These are phyloP conservation scores for Lytechinus variegatus DNA, from an alignment of 35 echinoderm and acorn worm genomes.

Conservation along the genomic window DNA sequence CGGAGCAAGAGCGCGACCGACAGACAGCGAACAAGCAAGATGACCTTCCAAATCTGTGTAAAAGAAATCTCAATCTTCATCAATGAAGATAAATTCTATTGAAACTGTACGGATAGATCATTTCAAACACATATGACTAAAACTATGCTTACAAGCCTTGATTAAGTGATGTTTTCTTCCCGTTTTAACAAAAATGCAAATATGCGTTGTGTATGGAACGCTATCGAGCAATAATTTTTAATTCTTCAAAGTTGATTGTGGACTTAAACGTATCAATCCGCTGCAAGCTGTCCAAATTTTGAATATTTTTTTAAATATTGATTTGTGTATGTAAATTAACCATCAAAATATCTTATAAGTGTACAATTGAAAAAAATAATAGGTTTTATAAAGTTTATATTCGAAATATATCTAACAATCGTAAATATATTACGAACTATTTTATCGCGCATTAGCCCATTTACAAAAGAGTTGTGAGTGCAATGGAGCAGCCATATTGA, in stretches of 20 bases:
- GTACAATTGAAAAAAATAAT: background rate
- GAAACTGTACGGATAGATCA: background rate
- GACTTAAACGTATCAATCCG: background rate
- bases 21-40: too few relatives aligned
- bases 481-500: slow-evolving; percentile 47
- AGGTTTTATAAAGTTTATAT: background rate
- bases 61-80: too few relatives aligned
- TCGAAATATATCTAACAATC: background rate
- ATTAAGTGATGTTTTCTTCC: background rate
- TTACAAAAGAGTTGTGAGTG: slow-evolving; percentile 17
- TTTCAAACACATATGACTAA: background rate
- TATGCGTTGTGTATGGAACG: background rate
- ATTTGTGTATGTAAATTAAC: background rate
- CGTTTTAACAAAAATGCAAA: background rate
- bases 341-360: background rate
- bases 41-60: too few relatives aligned
- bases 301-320: background rate
- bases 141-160: background rate
- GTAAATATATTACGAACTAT: slow-evolving; percentile 22
- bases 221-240: background rate
- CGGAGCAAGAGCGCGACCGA: too few relatives aligned
- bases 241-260: background rate
- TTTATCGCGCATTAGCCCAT: slow-evolving; percentile 38
- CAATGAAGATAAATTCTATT: background rate
- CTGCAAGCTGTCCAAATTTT: background rate